These are phyloP conservation scores for Somateria mollissima DNA, from an alignment of 2,797 vertebrate genomes.

Conservation along the genomic window DNA sequence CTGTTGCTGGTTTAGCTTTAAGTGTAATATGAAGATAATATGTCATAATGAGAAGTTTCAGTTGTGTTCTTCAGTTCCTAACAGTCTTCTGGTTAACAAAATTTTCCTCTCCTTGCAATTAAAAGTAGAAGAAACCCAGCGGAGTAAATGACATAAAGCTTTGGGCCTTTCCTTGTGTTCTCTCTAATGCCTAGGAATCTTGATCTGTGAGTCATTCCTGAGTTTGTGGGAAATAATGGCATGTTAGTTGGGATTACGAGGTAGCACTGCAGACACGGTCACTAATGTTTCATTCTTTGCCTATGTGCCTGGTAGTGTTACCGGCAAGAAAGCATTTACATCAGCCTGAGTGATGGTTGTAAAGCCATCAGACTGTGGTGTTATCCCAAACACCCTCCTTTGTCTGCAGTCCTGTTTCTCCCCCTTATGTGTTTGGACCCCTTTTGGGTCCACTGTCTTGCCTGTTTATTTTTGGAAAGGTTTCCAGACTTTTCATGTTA, in stretches of 20 bases:
- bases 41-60: not conserved
- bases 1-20: not conserved
- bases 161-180: not conserved
- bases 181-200: not conserved
- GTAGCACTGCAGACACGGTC: not conserved
- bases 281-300: not conserved
- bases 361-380: not conserved
- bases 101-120: not conserved
- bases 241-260: not conserved
- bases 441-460: not conserved
- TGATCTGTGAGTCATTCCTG: not conserved
- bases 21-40: not conserved
- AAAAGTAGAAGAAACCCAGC: not conserved
- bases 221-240: not conserved
- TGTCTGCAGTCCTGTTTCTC: not conserved
- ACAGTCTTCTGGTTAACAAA: not conserved
- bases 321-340: not conserved
- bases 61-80: not conserved
- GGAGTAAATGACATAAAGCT: not conserved
- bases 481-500: not conserved
- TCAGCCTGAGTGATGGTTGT: not conserved
- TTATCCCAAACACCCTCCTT: accelerated
- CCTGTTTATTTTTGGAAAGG: not conserved
- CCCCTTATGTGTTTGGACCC: no score
- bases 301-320: not conserved